phyloP scores from a whole-genome alignment of 1,140 invertebrate species.

The Rhopalosiphum maidis region DNA sequence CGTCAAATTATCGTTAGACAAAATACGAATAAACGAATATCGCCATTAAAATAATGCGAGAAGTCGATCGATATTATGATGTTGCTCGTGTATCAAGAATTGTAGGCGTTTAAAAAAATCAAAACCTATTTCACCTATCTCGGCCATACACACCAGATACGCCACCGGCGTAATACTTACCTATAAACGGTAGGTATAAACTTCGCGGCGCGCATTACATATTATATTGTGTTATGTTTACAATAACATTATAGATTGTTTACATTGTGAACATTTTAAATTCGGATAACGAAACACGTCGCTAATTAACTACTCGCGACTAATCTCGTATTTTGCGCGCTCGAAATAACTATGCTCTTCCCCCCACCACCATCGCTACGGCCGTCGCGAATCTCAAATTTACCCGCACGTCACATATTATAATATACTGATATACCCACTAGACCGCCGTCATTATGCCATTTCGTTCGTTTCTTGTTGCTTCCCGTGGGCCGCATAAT shows the following conservation, averaged over 20 bases:
- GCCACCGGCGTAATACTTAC: not conserved
- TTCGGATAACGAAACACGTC: not conserved
- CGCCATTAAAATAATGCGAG: no score
- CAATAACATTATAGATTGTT: not conserved
- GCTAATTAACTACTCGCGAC: not conserved
- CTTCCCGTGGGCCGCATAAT: not conserved
- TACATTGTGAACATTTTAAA: not conserved
- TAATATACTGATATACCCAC: not conserved
- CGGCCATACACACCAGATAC: not conserved
- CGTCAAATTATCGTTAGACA: not conserved
- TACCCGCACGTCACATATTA: not conserved
- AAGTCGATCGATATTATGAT: no score
- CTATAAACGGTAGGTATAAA: not conserved
- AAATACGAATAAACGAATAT: no score
- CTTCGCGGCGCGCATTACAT: not conserved
- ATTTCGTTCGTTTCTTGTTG: not conserved
- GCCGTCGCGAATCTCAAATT: not conserved
- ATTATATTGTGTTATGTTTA: not conserved
- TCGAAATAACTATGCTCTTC: not conserved
- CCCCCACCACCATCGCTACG: not conserved
- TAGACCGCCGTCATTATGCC: not conserved
- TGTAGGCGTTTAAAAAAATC: no score
- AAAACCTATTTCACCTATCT: no score
- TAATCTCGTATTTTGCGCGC: not conserved
- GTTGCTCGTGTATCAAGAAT: no score